A percentile compares a stretch with the other conserved stretches of the same genome.
These are phyloP conservation scores for Meandrusa payeni DNA, from an alignment of 2,888 invertebrate species.

Conservation along the genomic window DNA sequence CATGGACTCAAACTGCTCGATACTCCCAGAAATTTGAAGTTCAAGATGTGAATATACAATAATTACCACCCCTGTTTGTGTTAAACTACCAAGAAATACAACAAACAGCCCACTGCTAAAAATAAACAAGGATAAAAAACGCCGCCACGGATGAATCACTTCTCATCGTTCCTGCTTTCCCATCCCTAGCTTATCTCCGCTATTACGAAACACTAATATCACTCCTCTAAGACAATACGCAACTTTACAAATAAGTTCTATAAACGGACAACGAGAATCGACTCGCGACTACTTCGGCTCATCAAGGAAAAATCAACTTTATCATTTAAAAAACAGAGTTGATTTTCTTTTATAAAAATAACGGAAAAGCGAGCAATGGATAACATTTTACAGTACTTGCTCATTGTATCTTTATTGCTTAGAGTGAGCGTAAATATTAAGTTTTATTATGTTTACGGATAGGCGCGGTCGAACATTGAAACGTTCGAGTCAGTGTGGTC, in stretches of 20 bases:
- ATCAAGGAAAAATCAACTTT: constrained; percentile 34
- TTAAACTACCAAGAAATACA: constrained; percentile 38
- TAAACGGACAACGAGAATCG: constrained; percentile 47
- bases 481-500: constrained; percentile 60
- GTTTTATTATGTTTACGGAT: constrained; percentile 76
- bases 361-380: constrained; percentile 43
- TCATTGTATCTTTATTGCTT: constrained; percentile 72
- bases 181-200: constrained; percentile 56
- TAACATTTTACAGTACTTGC: constrained; percentile 60
- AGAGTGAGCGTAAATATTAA: constrained; percentile 71
- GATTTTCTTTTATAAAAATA: constrained; percentile 20
- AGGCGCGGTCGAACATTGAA: constrained; percentile 55
- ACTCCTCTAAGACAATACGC: constrained; percentile 61
- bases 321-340: constrained; percentile 28
- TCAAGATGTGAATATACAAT: constrained; percentile 1
- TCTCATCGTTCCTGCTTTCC: constrained; percentile 40
- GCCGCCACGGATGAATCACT: constrained; percentile 39
- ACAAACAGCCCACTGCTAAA: constrained; percentile 55
- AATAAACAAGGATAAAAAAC: constrained; percentile 49
- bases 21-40: too few species aligned
- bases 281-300: constrained; percentile 26
- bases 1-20: too few species aligned
- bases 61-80: constrained; percentile 23
- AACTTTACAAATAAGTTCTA: constrained; percentile 67
- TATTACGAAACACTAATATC: constrained; percentile 61